These are phyloP conservation scores for Isotomurus palustris DNA, from an alignment of 2,888 invertebrate genomes.

Conservation along the genomic window DNA sequence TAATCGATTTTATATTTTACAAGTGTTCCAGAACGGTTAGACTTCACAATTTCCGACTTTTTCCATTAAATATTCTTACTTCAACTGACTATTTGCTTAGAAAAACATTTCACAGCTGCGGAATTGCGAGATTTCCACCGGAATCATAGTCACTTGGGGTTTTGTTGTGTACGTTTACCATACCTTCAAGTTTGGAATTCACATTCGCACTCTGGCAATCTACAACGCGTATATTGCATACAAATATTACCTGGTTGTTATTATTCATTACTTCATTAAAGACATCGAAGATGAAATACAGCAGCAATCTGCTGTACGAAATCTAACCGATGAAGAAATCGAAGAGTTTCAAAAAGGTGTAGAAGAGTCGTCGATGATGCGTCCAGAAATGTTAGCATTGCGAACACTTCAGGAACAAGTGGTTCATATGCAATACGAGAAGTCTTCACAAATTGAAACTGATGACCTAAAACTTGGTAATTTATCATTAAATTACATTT, in stretches of 20 bases:
- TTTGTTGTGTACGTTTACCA: conserved; percentile 18
- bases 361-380: not conserved
- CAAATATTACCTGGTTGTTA: conserved; percentile 21
- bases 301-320: conserved; percentile 9
- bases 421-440: conserved; percentile 20
- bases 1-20: conserved; percentile 13
- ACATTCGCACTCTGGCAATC: conserved; percentile 13
- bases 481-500: not conserved
- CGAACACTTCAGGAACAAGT: conserved; percentile 19
- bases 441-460: conserved; percentile 15
- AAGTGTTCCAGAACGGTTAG: conserved; percentile 4
- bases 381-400: not conserved
- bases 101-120: conserved; percentile 11
- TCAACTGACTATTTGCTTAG: conserved; percentile 4
- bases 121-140: conserved; percentile 13
- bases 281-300: conserved; percentile 19
- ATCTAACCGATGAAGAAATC: conserved; percentile 22
- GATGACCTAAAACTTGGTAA: conserved; percentile 17
- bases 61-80: not conserved
- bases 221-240: conserved; percentile 23
- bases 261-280: conserved; percentile 18
- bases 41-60: not conserved
- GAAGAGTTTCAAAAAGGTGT: conserved; percentile 28
- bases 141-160: conserved; percentile 9
- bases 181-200: conserved; percentile 19